A percentile compares a stretch with the other conserved stretches of the same genome.
These are phyloP conservation scores for Sialia sialis DNA, from an alignment of 2,113 vertebrate species.

Conservation along the genomic window DNA sequence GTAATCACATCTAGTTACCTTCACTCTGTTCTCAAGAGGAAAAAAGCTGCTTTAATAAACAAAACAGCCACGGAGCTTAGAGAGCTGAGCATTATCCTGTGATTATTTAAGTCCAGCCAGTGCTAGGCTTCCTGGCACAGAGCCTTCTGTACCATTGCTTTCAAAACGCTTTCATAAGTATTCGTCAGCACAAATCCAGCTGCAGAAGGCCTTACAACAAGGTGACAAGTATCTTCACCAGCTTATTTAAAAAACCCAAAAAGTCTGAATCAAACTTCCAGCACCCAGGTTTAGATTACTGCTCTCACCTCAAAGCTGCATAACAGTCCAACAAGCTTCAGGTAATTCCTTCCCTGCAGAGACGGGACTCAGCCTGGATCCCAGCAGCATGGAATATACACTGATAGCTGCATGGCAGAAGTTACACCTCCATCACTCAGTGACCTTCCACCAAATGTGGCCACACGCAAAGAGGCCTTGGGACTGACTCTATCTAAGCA, in stretches of 20 bases:
- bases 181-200: not conserved
- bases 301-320: not conserved
- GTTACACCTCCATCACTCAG: not conserved
- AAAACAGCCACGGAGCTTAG: not conserved
- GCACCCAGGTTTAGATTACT: not conserved
- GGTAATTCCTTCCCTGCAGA: not conserved
- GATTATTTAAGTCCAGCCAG: conserved; percentile 14
- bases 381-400: not conserved
- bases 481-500: not conserved
- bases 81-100: not conserved
- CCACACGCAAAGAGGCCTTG: not conserved
- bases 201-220: not conserved
- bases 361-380: not conserved
- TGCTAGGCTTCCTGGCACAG: not conserved
- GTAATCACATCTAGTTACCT: not conserved
- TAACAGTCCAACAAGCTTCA: not conserved
- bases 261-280: not conserved
- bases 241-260: not conserved
- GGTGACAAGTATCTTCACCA: not conserved
- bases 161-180: not conserved
- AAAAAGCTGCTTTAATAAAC: conserved; percentile 14
- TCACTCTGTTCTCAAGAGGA: not conserved
- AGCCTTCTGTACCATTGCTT: not conserved
- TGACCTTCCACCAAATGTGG: not conserved
- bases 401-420: not conserved